Percentiles rank a stretch among this genome's conserved stretches.
Conservation (phyloP, 2,888 invertebrate species). For the Acleris cristana region DNA sequence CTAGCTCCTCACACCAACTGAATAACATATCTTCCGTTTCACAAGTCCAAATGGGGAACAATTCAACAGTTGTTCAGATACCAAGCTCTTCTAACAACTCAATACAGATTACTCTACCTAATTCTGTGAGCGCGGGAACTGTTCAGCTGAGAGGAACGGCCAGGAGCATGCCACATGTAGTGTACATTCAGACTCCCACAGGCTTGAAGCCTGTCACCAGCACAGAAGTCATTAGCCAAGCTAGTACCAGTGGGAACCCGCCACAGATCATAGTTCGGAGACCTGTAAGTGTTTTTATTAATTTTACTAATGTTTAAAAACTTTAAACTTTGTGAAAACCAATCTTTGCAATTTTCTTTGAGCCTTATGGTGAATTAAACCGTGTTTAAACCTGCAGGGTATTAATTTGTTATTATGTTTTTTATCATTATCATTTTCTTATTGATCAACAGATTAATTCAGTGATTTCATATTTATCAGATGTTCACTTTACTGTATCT, state of each 20-base stretch:
- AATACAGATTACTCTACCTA: constrained; percentile 64
- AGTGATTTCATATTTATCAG: too few relatives aligned
- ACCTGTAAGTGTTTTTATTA: constrained; percentile 67
- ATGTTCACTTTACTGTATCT: too few relatives aligned
- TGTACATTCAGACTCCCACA: constrained; percentile 84
- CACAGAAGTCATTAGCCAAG: constrained; percentile 76
- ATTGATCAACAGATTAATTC: too few relatives aligned
- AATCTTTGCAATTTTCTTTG: too few relatives aligned
- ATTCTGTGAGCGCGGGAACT: constrained; percentile 49
- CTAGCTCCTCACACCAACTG: constrained; percentile 68
- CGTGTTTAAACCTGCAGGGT: too few relatives aligned
- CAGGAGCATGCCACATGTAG: constrained; percentile 81
- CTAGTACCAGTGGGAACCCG: constrained; percentile 77
- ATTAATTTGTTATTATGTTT: too few relatives aligned
- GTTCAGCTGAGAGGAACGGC: constrained; percentile 63
- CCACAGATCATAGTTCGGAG: constrained; percentile 80
- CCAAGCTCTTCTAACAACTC: constrained; percentile 70
- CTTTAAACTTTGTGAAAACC: too few relatives aligned
- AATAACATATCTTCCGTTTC: constrained; percentile 61
- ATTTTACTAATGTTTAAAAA: background rate
- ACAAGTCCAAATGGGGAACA: constrained; percentile 72
- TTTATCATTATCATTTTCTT: too few relatives aligned
- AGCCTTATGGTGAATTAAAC: too few relatives aligned
- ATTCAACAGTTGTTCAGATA: constrained; percentile 68
- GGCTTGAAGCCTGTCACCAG: constrained; percentile 77